These are phyloP conservation scores for Peromyscus californicus DNA, from an alignment of 2,113 vertebrate species.

Conservation along the genomic window DNA sequence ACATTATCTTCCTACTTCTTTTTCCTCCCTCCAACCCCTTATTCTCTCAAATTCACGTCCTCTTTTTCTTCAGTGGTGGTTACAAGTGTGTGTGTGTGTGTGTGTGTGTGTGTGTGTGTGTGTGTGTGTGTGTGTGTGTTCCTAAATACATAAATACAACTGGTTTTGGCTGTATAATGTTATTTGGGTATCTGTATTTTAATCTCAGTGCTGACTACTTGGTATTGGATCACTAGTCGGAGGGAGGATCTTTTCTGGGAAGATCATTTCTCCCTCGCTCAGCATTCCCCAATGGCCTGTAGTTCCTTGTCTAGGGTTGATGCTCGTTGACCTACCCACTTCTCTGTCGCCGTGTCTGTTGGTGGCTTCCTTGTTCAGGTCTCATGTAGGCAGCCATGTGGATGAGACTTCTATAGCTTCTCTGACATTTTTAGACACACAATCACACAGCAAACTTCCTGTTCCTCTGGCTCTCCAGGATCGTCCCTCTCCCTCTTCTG, in stretches of 20 bases:
- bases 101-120: not conserved
- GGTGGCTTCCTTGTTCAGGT: not conserved
- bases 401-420: not conserved
- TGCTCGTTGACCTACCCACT: not conserved
- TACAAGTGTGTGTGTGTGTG: not conserved
- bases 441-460: not conserved
- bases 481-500: not conserved
- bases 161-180: not conserved
- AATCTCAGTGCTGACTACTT: not conserved
- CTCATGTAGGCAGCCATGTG: not conserved
- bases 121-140: not conserved
- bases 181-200: not conserved
- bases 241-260: not conserved
- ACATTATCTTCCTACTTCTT: not conserved
- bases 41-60: not conserved
- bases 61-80: not conserved
- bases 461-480: not conserved
- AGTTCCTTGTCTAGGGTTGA: not conserved
- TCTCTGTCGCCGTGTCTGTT: not conserved
- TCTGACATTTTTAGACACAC: not conserved
- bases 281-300: not conserved
- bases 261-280: not conserved
- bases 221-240: not conserved
- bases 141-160: not conserved
- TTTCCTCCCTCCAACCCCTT: not conserved